Conservation (phyloP, 2,888 invertebrate species). For the Tuta absoluta region DNA sequence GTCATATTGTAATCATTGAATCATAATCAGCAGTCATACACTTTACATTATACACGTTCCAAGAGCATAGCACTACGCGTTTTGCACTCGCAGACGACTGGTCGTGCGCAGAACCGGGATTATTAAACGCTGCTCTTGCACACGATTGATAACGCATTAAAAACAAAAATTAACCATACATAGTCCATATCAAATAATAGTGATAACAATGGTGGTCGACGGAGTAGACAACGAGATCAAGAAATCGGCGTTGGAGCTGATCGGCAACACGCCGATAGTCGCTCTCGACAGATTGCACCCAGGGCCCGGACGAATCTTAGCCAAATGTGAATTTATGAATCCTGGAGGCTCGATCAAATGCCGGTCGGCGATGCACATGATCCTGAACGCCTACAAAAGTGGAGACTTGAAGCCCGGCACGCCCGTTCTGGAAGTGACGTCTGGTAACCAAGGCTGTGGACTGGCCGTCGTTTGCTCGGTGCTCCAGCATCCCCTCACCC, state of each 20-base stretch:
- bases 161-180: not conserved
- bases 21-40: slow-evolving; percentile 6
- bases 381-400: slow-evolving; percentile 53
- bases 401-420: slow-evolving; percentile 62
- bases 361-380: slow-evolving; percentile 69
- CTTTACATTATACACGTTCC: not conserved
- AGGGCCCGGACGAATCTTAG: slow-evolving; percentile 70
- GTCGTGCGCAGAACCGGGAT: not conserved
- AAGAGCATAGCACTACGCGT: not conserved
- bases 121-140: slow-evolving; percentile 2
- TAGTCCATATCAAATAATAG: not conserved
- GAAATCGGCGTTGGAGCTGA: slow-evolving; percentile 68
- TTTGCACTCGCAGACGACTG: slow-evolving; percentile 14
- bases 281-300: slow-evolving; percentile 68
- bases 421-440: slow-evolving; percentile 68
- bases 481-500: slow-evolving; percentile 65
- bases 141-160: not conserved
- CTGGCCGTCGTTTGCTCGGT: slow-evolving; percentile 74
- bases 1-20: slow-evolving; percentile 8
- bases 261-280: slow-evolving; percentile 73
- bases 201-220: slow-evolving; percentile 35
- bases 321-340: slow-evolving; percentile 77
- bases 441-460: slow-evolving; percentile 72
- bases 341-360: slow-evolving; percentile 74
- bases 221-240: slow-evolving; percentile 61